Evolutionary conservation across 2,113 vertebrate genomes (phyloP), one percentile per base, ranked within the genome.

Genomic region (Mohoua ochrocephala): DNA sequence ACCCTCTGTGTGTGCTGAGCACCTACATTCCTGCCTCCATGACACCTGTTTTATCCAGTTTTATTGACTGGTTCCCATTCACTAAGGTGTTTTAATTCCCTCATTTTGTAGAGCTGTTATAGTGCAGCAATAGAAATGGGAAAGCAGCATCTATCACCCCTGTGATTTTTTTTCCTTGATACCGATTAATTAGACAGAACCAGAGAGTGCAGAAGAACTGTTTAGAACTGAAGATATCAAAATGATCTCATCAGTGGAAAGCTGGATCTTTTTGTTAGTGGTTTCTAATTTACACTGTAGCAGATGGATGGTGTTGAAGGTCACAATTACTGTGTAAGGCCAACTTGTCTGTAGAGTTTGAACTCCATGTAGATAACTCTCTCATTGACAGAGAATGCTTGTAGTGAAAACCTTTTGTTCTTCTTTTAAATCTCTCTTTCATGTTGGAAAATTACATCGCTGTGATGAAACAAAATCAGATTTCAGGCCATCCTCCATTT

Each of bases 301-400:
- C 95, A 97, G 92, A 96, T 95, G 93, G 93, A 96, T 77, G 49
- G 47, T 91, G 79, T 60, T 94, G 92, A 95, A 94, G 95, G 90
- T 96, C 92, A 93, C 71, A 88, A 75, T 95, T 96, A 93, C 56
- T 80, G 54, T 44, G 44, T 60, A 71, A 95, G 90, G 52, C 64
- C 47, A 90, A 87, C 63, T 86, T 81, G 56, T 88, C 79, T 86
- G 24, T 60, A 37, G 7, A 67, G 59, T 94, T 93, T 91, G 79
- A 96, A 70, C 39, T 93, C 47, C 28, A 6, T 54, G 33, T 63
- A 92, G 73, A 89, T 53, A 92, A 74, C 37, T 15, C 47, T 24
- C 81, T 94, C 71, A 74, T 84, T 96, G 91, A 88, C 64, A 77
- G 52, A 75, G 75, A 83, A 80, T 63, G 50, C 44, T 92, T 84